Base-by-base conservation (phyloP, 2,888 invertebrate species). In the Antheraea yamamai region DNA sequence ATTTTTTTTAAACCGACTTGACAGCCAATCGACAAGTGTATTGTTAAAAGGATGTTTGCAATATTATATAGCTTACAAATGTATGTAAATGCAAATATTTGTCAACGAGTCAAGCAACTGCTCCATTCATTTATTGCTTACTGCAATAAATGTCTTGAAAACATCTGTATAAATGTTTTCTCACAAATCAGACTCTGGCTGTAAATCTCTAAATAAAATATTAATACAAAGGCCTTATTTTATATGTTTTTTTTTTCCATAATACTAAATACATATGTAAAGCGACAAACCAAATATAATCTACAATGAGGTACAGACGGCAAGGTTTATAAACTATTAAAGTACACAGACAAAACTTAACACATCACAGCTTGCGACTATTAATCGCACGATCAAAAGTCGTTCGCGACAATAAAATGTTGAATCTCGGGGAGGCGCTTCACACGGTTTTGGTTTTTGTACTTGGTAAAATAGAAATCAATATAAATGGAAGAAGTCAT, bases 251-350 rank as follows among this genome's bases (percentile, higher is more conserved):
- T 14, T 12, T 64, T 14, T 23, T 7, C 7, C 10, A 66, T 26
- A 30, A 26, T 6, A 4, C 12, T 14, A 66, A 66, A 14, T 16
- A 14, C 64, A 16, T 30, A 10, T 6, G 64, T 66, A 66, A 30
- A 30, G 64, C 23, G 61, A 61, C 10, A 47, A 66, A 26, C 18
- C 23, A 6, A 66, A 30, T 30, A 66, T 30, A 66, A 66, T 30
- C 64, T 66, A 66, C 39, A 39, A 70, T 70, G 70, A 70, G 70
- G 70, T 70, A 70, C 35, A n/a, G 39, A 70, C 70, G 70, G 70
- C 70, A 66, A 66, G 64, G 16, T 26, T 30, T 30, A 47, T 66
- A 66, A 66, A 66, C 30, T 66, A 47, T 66, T 66, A 66, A 16
- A 30, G 26, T 20, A 20, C 30, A 66, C 30, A 16, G 30, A 30